These are phyloP conservation scores for Euwallacea fornicatus DNA, from an alignment of 1,140 invertebrate genomes.

Conservation along the genomic window DNA sequence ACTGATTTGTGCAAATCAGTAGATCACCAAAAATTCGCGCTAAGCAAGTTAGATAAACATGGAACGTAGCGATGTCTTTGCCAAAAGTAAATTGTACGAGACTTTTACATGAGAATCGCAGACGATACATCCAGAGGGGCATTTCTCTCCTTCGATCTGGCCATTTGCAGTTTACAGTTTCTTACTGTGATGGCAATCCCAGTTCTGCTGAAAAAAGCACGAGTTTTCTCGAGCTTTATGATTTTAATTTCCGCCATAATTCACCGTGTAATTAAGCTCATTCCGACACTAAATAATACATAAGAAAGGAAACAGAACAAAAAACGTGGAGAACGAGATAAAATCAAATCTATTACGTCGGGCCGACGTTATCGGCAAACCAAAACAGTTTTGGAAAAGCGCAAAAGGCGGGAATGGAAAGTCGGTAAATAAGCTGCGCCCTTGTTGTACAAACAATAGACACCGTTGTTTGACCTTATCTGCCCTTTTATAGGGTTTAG, in stretches of 20 bases:
- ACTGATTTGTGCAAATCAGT: no score
- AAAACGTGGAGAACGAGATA: conserved; percentile 22
- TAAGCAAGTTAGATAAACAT: no score
- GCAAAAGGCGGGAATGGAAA: conserved; percentile 35
- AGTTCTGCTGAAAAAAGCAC: not conserved
- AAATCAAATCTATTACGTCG: conserved; percentile 34
- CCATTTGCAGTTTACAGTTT: conserved; percentile 8
- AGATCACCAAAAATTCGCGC: no score
- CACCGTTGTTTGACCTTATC: conserved; percentile 40
- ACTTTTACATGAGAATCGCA: conserved; percentile 29
- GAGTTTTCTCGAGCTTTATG: no score
- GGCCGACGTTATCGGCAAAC: conserved; percentile 32
- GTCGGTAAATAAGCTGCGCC: conserved; percentile 37
- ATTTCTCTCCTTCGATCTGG: conserved; percentile 17
- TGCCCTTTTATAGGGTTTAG: conserved; percentile 39
- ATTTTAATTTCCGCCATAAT: conserved; percentile 1
- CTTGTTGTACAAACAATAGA: conserved; percentile 40
- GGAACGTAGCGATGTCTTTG: conserved; percentile 18
- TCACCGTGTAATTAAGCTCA: conserved; percentile 9
- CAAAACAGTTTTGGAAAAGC: conserved; percentile 37
- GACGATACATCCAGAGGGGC: conserved; percentile 17
- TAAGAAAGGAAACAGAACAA: conserved; percentile 13
- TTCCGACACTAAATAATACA: conserved; percentile 1
- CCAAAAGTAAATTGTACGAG: conserved; percentile 27
- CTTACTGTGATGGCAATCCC: conserved; percentile 1